These are phyloP conservation scores for Lithophane leautieri DNA, from an alignment of 2,888 invertebrate genomes.

Conservation along the genomic window DNA sequence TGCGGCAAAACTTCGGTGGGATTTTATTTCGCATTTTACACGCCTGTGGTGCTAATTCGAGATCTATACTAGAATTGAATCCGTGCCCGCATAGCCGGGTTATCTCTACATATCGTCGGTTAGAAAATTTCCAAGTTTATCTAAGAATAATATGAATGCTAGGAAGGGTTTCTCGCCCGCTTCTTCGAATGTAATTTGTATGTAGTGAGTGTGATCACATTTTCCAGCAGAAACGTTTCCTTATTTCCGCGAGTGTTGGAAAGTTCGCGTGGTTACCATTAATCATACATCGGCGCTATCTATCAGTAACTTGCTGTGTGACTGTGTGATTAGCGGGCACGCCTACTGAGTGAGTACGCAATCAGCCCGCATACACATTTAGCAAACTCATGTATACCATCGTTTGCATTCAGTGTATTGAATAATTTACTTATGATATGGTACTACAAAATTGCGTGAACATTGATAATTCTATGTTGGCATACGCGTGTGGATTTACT, in stretches of 20 bases:
- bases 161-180: conserved; percentile 73
- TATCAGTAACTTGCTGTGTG: conserved; percentile 65
- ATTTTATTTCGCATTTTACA: conserved; percentile 58
- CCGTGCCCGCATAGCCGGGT: conserved; percentile 44
- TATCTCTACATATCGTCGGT: conserved; percentile 50
- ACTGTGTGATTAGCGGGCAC: conserved; percentile 54
- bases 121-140: conserved; percentile 61
- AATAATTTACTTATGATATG: conserved; percentile 57
- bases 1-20: conserved; percentile 46
- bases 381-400: conserved; percentile 69
- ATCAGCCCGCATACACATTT: conserved; percentile 68
- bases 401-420: conserved; percentile 57
- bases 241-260: conserved; percentile 74
- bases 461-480: conserved; percentile 29
- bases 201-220: conserved; percentile 76
- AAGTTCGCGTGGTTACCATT: conserved; percentile 79
- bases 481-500: conserved; percentile 21
- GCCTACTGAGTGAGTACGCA: conserved; percentile 70
- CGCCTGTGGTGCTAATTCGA: conserved; percentile 44
- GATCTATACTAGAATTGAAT: conserved; percentile 48
- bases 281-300: conserved; percentile 84
- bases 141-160: conserved; percentile 70
- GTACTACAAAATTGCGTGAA: conserved; percentile 30
- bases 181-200: conserved; percentile 79
- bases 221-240: conserved; percentile 66